Evolutionary conservation across 2,888 invertebrate species (phyloP).

Genomic region (Aporophyla lueneburgensis): DNA sequence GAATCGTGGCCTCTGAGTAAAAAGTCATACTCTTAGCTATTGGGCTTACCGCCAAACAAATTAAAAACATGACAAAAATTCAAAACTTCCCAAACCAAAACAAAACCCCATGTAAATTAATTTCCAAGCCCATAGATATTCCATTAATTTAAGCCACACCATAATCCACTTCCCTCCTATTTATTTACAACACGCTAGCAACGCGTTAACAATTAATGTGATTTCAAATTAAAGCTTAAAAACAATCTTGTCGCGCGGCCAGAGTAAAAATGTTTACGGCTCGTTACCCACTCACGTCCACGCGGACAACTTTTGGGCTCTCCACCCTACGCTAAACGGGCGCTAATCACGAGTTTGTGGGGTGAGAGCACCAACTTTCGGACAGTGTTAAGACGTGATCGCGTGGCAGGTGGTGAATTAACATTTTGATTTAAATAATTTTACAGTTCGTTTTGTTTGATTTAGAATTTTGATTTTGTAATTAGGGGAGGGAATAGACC

Average conservation of each 20-base stretch:
- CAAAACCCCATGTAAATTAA: background rate
- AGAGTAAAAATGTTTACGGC: slow-evolving; percentile 73
- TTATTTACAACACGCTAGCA: slow-evolving; percentile 52
- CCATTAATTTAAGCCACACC: slow-evolving; percentile 32
- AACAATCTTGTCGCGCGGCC: slow-evolving; percentile 68
- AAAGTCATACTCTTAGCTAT: background rate
- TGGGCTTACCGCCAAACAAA: background rate
- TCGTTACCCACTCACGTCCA: slow-evolving; percentile 74
- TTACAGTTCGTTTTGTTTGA: slow-evolving; percentile 68
- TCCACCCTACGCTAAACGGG: slow-evolving; percentile 57
- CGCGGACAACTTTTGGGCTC: slow-evolving; percentile 71
- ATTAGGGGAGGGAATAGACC: slow-evolving; percentile 35
- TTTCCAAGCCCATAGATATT: slow-evolving; percentile 13
- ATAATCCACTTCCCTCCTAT: slow-evolving; percentile 20
- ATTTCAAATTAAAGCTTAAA: slow-evolving; percentile 67
- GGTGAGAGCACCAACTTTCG: slow-evolving; percentile 71
- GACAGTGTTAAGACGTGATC: slow-evolving; percentile 74
- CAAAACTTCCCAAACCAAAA: background rate
- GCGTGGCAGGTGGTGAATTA: slow-evolving; percentile 71
- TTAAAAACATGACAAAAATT: slow-evolving; percentile 10
- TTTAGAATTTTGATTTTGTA: slow-evolving; percentile 57
- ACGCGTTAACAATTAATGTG: slow-evolving; percentile 60
- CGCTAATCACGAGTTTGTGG: slow-evolving; percentile 72
- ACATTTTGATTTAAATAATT: slow-evolving; percentile 71
- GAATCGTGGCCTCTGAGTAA: background rate